Evolutionary conservation across 2,888 invertebrate species (phyloP).

Genomic region (Galerucella pusilla): DNA sequence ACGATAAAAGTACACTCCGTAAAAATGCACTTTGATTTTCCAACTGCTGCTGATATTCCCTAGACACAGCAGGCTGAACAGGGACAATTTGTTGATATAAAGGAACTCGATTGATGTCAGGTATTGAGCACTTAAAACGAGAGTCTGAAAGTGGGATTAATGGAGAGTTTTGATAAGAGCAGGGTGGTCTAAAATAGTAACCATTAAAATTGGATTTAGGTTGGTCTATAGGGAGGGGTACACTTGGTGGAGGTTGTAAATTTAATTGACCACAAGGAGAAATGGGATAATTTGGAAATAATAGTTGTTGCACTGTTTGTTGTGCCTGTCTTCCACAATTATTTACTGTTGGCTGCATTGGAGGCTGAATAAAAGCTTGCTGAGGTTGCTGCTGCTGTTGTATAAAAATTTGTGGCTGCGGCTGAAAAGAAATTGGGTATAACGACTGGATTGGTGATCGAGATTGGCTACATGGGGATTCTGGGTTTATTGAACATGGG

Average conservation of each 20-base stretch:
- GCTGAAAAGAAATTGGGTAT: neutral
- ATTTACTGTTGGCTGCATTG: neutral
- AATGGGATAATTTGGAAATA: neutral
- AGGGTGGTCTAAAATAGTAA: neutral
- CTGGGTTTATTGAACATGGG: neutral
- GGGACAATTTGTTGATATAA: neutral
- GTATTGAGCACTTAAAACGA: neutral
- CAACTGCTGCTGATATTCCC: neutral
- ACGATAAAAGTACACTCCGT: neutral
- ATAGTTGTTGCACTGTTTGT: neutral
- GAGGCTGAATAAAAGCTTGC: neutral
- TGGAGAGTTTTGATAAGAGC: neutral
- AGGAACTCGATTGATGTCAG: neutral
- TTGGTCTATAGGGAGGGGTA: neutral
- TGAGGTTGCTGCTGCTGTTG: neutral
- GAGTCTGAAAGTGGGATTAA: neutral
- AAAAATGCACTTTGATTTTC: neutral
- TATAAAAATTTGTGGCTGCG: neutral
- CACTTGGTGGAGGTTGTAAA: neutral
- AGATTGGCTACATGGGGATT: neutral
- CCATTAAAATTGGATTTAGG: neutral
- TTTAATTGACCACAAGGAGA: neutral
- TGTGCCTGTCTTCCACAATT: neutral
- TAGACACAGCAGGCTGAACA: neutral
- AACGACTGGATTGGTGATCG: neutral